Base-by-base conservation (phyloP, 1,140 invertebrate genomes). In the Dreissena polymorpha region DNA sequence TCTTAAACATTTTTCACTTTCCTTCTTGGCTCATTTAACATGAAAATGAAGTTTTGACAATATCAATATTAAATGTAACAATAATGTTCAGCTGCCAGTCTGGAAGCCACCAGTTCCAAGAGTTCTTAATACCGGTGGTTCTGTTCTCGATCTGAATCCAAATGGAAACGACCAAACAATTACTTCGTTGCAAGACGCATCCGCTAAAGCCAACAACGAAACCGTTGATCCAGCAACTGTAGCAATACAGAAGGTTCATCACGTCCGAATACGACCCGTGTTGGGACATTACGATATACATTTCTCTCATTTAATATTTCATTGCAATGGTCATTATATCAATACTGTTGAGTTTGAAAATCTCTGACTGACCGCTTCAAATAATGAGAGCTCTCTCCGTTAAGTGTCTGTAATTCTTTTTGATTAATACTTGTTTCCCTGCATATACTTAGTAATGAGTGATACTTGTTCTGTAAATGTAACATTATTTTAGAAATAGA, bases 191-290 rank as follows among this genome's bases (percentile, higher is more conserved):
- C 29, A 71, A 49, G 27, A 55, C 0, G 67, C 63, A 0, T 0
- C 23, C 8, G 27, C n/a, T 27, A 57, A 70, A 16, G 53, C 68
- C 10, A 39, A 71, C n/a, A 79, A 79, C 27, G 68, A 79, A 8
- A 71, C 68, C 3, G 50, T 71, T 55, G 68, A 71, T 49, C 77
- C 77, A 16, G 68, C 77, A 10, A 79, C 77, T 29, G 10, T 71
- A 16, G 77, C 77, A 51, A 71, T 79, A 29, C 77, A 79, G 63
- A 68, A 79, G 23, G 77, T 79, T 57, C 51, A 65, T 74, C 21
- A 74, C 8, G 21, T 18, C 29, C 3, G 1, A 18, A 2, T 18
- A 6, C 2, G 8, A 39, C 2, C 39, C 39, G 39, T 39, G 39
- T 5, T 5, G 2, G 39, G 39, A 39, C 39, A 39, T 39, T 39